Percentiles rank a stretch among this genome's conserved stretches.
These are phyloP conservation scores for Puntigrus tetrazona DNA, from an alignment of 2,113 vertebrate genomes.

Conservation along the genomic window DNA sequence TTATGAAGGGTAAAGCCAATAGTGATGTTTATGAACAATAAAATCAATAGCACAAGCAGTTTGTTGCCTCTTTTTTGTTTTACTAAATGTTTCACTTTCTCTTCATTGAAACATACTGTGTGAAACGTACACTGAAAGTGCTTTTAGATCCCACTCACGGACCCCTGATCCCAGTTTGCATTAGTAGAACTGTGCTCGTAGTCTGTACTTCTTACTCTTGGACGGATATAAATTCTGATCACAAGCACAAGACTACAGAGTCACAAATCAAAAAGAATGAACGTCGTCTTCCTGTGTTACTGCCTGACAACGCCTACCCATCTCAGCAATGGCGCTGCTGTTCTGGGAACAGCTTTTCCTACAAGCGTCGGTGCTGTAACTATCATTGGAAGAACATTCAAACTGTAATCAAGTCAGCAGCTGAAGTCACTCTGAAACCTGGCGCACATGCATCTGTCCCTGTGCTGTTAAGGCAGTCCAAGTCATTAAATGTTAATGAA, in stretches of 20 bases:
- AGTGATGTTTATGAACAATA: slow-evolving; percentile 72
- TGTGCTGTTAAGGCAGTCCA: slow-evolving; percentile 76
- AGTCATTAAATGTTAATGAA: slow-evolving; percentile 82
- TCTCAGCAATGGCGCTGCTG: slow-evolving; percentile 17
- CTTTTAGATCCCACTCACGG: background rate
- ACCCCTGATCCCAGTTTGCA: background rate
- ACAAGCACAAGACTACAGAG: background rate
- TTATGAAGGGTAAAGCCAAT: slow-evolving; percentile 56
- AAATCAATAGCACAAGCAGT: slow-evolving; percentile 83
- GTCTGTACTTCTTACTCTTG: background rate
- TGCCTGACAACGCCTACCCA: slow-evolving; percentile 1
- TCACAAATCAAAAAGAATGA: background rate
- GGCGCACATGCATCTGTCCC: slow-evolving; percentile 75
- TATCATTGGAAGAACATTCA: slow-evolving; percentile 25
- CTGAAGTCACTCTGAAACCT: slow-evolving; percentile 60
- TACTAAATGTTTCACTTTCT: slow-evolving; percentile 6
- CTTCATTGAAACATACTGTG: background rate
- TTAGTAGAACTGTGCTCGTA: background rate
- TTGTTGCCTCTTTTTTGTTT: slow-evolving; percentile 59
- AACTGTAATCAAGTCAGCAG: slow-evolving; percentile 49
- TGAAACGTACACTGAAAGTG: background rate
- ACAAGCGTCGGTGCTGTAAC: slow-evolving; percentile 29
- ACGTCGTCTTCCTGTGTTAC: background rate
- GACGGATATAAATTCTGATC: background rate
- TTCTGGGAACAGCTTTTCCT: slow-evolving; percentile 37